Base-by-base conservation (phyloP, 1,140 invertebrate species). In the Neotoxoptera formosana region DNA sequence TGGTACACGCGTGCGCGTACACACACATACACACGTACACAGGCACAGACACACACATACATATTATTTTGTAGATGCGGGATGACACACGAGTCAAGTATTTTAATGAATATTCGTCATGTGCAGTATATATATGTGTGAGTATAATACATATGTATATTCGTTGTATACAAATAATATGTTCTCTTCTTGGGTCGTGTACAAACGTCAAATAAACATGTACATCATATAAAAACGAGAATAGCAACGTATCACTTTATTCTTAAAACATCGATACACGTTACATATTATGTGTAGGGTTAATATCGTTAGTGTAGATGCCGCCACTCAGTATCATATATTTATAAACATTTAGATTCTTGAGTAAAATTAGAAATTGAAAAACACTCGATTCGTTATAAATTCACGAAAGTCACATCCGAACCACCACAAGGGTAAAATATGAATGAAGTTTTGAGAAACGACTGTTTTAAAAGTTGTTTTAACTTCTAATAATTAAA, bases 81-180 rank as follows among this genome's bases (percentile, higher is more conserved):
- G 34, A 90, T 90, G 88, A 90, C 88, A 53, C 88, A 90, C 51
- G 14, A 90, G 88, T 90, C 34, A 60, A 90, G 51, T 41, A 90
- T 90, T 90, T 90, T 41, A 90, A 90, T 41, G 87, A 88, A 88
- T 88, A 88, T 47, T 60, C 53, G 21, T 56, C 34, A 60, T 90
- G 88, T 90, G 23, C 4, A 56, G 23, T 90, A 23, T 90, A 34
- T 89, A 51, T 53, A 56, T 89, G 48, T 89, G 30, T 88, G n/a
- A 8, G 20, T 51, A 51, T 48, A 14, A 88, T 87, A 88, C 20
- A 84, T 48, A 88, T 48, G 51, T 0, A n/a, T 87, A 51, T n/a
- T 48, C 14, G 48, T 51, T 36, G 48, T 87, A 84, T 21, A 87
- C 14, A 48, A 34, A 87, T 81, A 41, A 83, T 87, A 87, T 48